Conservation (phyloP, 2,888 invertebrate species). For the Netelia virgata region DNA sequence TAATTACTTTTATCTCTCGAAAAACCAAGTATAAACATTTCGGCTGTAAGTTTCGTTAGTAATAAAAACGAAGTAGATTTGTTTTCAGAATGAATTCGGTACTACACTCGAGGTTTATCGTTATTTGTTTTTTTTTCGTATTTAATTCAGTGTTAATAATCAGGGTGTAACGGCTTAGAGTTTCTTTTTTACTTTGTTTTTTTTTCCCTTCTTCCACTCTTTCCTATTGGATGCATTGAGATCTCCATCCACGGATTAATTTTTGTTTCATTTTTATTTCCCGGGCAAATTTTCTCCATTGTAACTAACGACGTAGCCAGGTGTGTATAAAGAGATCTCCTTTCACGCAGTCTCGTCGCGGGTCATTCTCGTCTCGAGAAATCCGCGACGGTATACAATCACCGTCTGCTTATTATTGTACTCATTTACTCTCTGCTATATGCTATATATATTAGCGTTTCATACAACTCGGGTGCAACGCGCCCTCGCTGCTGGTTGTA, state of each 20-base stretch:
- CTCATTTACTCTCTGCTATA: slow-evolving; percentile 7
- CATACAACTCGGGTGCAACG: no score
- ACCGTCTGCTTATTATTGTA: slow-evolving; percentile 51
- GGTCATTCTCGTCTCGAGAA: slow-evolving; percentile 40
- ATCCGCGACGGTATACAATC: slow-evolving; percentile 13
- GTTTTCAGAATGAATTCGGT: slow-evolving; percentile 3
- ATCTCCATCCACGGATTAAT: slow-evolving; percentile 4
- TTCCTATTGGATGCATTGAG: slow-evolving; percentile 19
- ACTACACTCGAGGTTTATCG: background rate
- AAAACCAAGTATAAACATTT: no score
- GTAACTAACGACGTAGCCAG: slow-evolving; percentile 37
- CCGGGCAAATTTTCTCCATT: slow-evolving; percentile 17
- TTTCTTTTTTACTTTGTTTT: slow-evolving; percentile 7
- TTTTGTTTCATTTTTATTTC: slow-evolving; percentile 8
- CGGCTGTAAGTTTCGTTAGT: no score
- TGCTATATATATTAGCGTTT: background rate
- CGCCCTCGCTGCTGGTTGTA: no score
- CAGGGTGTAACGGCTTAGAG: slow-evolving; percentile 13
- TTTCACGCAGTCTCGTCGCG: slow-evolving; percentile 49
- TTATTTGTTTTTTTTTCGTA: slow-evolving; percentile 8
- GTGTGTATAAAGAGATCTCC: slow-evolving; percentile 58
- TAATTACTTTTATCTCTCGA: no score
- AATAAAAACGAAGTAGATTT: background rate
- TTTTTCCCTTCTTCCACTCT: slow-evolving; percentile 1
- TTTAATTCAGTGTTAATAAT: slow-evolving; percentile 3